Percentiles rank a stretch among this genome's conserved stretches.
Conservation (phyloP, 2,797 vertebrate species). For the Phataginus tricuspis region DNA sequence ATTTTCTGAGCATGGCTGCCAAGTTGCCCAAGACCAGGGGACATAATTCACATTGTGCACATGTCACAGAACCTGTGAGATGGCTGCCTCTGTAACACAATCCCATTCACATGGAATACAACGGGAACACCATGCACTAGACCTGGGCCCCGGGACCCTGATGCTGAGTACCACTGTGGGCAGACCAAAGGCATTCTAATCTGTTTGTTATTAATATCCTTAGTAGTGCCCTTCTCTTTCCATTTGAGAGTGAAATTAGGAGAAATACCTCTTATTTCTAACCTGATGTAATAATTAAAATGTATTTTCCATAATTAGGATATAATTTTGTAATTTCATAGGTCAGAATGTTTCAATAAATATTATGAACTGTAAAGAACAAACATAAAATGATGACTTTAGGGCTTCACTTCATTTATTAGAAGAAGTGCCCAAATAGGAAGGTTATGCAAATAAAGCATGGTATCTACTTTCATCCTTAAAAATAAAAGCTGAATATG, state of each 20-base stretch:
- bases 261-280: background rate
- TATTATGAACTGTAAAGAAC: background rate
- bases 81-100: background rate
- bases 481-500: background rate
- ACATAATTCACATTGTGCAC: background rate
- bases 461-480: background rate
- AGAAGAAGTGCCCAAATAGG: background rate
- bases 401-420: background rate
- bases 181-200: background rate
- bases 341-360: background rate
- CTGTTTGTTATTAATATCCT: background rate
- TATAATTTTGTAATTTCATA: background rate
- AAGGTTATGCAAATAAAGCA: background rate
- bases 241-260: background rate
- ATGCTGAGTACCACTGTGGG: background rate
- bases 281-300: background rate
- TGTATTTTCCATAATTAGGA: background rate
- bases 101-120: background rate
- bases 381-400: background rate
- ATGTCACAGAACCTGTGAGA: background rate
- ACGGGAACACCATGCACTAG: background rate
- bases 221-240: background rate
- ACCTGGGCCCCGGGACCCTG: background rate
- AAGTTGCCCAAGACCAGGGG: background rate
- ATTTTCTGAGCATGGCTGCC: background rate